Evolutionary conservation across 2,888 invertebrate species (phyloP), one percentile per base, ranked within the genome.

Genomic region (Notodonta ziczac): DNA sequence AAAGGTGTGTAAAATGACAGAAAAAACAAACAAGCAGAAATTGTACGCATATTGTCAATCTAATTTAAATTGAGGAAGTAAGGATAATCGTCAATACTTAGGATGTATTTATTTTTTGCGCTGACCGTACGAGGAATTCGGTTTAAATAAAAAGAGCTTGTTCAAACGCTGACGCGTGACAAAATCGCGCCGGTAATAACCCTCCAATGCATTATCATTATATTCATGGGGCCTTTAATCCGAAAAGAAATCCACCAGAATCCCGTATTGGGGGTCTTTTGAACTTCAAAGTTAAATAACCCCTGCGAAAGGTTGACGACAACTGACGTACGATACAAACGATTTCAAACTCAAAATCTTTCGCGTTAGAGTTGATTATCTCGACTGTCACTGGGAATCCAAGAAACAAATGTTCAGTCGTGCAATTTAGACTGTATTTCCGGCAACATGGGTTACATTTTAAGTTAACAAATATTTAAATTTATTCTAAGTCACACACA

Each of bases 401-500:
- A 80, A 87, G 89, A 89, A 90, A 91, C 90, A 91, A 91, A 91
- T 86, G 91, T 84, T 83, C 87, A 87, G 78, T 83, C 86, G 86
- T 87, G 91, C 93, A 93, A 93, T 93, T 93, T 92, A 86, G 90
- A 91, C 93, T 92, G 91, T 93, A 93, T 93, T 88, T 93, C 93
- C 93, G 91, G 88, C 84, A 84, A 92, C 93, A 93, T 91, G 93
- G 87, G 93, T 93, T 89, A 93, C 93, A 93, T 93, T 93, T 93
- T 91, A 92, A 93, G 86, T 93, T 92, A 89, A 92, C 93, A 92
- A 92, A 93, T 89, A 91, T 91, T 93, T 92, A 90, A 93, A 93
- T 91, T 91, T 91, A 92, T 91, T 89, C 91, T 81, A 76, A 68
- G 74, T 61, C 59, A 59, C 56, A 56, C 55, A 69, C 83, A 82